Evolutionary conservation across 2,113 vertebrate genomes (phyloP), one percentile per base, ranked within the genome.

Genomic region (Danionella cerebrum): DNA sequence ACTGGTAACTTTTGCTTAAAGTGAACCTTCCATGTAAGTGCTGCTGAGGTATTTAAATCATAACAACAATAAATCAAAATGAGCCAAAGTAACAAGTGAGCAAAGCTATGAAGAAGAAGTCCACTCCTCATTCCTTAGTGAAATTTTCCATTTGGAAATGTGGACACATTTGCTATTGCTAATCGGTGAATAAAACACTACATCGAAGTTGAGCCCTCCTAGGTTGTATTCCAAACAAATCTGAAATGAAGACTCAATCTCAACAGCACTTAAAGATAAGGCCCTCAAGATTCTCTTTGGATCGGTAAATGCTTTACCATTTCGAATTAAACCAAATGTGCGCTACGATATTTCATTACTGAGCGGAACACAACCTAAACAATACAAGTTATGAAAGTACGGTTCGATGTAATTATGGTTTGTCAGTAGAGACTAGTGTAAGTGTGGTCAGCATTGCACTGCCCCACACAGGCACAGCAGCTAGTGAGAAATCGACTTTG

Each of bases 401-500:
- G 87, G 86, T 85, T 80, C 86, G 83, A 84, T 89, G 69, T 60
- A n/a, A n/a, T n/a, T 33, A 69, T 88, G 88, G 84, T 55, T 71
- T 86, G 88, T 91, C 89, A 94, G 91, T 92, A 91, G 91, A 89
- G 91, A 87, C 84, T 84, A 83, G 86, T 92, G 89, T 88, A 87
- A 84, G 84, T 71, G 83, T 88, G 88, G 90, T 91, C 87, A 85
- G 90, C 90, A 88, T 78, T 76, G 82, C 77, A 87, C 88, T 91
- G 90, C 90, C 92, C 88, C 87, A 82, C 89, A 89, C 91, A 91
- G 94, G 92, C 94, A 95, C 94, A 93, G 92, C 93, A 94, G 90
- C 92, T 92, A 90, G 91, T 90, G 92, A 94, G 90, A 89, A 94
- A 94, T 93, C 90, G 90, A 94, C 95, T 98, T 98, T 98, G 96